Percentiles rank a stretch among this genome's conserved stretches.
Evolutionary conservation across 1,140 invertebrate species (phyloP).

Genomic region (Philotrypesis tridentata): DNA sequence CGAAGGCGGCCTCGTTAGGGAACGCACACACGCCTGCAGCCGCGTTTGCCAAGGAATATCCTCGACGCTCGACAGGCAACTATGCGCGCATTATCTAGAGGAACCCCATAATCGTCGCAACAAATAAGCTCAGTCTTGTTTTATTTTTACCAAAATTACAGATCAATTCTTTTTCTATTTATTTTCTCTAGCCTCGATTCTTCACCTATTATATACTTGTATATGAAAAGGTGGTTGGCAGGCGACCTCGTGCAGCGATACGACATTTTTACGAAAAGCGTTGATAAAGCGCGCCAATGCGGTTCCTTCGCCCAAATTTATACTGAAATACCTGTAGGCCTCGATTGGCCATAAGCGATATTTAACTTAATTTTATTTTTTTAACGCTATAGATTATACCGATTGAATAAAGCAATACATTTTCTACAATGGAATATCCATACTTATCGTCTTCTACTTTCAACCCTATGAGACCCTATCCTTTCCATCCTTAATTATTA

Average conservation of each 20-base stretch:
- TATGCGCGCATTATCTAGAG: not conserved
- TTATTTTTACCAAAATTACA: too few species aligned
- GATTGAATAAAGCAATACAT: constrained; percentile 45
- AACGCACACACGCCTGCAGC: not conserved
- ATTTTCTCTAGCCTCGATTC: too few species aligned
- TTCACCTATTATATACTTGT: too few species aligned
- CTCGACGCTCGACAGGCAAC: not conserved
- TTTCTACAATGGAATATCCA: constrained; percentile 33
- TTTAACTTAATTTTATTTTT: constrained; percentile 46
- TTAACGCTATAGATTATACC: constrained; percentile 44
- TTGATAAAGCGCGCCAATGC: not conserved
- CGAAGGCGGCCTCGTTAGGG: constrained; percentile 11
- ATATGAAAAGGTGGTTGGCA: too few species aligned
- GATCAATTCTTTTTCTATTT: too few species aligned
- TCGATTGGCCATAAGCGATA: constrained; percentile 27
- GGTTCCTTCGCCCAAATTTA: not conserved
- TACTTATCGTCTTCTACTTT: not conserved
- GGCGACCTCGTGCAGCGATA: too few species aligned
- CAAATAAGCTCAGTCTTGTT: too few species aligned
- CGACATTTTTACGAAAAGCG: too few species aligned
- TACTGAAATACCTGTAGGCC: constrained; percentile 30
- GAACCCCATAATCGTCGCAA: too few species aligned
- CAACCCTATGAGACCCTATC: not conserved
- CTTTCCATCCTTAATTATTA: not conserved
- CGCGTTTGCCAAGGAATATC: not conserved